Evolutionary conservation across 2,888 invertebrate genomes (phyloP), one percentile per base, ranked within the genome.

Genomic region (Mechanitis mazaeus): DNA sequence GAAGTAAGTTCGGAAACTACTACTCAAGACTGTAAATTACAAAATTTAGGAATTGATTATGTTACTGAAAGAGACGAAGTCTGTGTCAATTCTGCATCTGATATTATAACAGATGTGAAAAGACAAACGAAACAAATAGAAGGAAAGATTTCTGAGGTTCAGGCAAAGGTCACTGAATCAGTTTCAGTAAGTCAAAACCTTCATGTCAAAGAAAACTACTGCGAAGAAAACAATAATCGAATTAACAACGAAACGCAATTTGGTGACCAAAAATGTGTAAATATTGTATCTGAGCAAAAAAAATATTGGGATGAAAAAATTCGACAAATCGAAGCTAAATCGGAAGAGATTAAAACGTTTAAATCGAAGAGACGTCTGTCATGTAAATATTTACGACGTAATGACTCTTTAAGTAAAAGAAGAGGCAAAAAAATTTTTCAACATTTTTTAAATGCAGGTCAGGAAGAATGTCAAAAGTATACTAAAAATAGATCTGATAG

Each of bases 131-230:
- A 72, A 65, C 65, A 75, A 75, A 69, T 76, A 75, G 86, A 86
- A 84, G 87, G 85, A 76, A 76, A 74, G 90, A 90, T 89, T 91
- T 91, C 90, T 87, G 88, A 87, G 87, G 85, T 90, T 91, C 90
- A 91, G 90, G 71, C 80, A 79, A 83, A 79, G 81, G 84, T 78
- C 81, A 85, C 89, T 91, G 91, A 91, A 89, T 90, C 85, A 76
- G 76, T 81, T 83, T 88, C 87, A 89, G 90, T 72, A 90, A 90
- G 89, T 90, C 89, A 79, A 72, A 72, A 74, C 87, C 87, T 89
- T 88, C 85, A 72, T 65, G 68, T 69, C 64, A 60, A 74, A 63
- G 62, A 71, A 56, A 59, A 46, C 12, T 28, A 47, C 47, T 68
- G 68, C 42, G 69, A 77, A 59, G 64, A 71, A 59, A 53, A 64